Conservation (phyloP, 2,888 invertebrate species). For the Parnassius orleans region DNA sequence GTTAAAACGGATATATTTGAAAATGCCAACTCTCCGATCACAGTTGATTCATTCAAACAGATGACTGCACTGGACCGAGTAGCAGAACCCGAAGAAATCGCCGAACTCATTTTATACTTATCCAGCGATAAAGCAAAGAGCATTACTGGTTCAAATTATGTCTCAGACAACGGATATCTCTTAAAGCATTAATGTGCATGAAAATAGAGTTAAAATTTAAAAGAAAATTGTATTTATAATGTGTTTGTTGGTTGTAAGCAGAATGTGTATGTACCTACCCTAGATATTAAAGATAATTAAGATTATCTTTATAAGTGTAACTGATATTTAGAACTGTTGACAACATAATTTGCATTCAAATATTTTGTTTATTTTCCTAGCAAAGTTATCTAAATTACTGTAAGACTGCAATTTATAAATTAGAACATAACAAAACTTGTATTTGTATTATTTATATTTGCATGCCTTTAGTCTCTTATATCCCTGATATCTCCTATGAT, state of each 20-base stretch:
- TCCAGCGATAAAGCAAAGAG: constrained; percentile 43
- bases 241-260: too few relatives aligned
- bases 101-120: constrained; percentile 39
- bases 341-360: too few relatives aligned
- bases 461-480: too few relatives aligned
- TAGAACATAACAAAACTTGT: too few relatives aligned
- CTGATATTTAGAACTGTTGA: too few relatives aligned
- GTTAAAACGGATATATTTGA: constrained; percentile 70
- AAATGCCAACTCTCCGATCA: constrained; percentile 52
- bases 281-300: constrained; percentile 22
- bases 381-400: too few relatives aligned
- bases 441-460: too few relatives aligned
- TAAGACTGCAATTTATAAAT: too few relatives aligned
- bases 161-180: constrained; percentile 40
- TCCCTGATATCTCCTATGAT: too few relatives aligned
- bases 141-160: constrained; percentile 41
- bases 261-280: too few relatives aligned
- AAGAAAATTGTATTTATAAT: constrained; percentile 18
- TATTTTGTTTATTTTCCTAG: background rate
- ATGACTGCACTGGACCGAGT: constrained; percentile 30
- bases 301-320: too few relatives aligned
- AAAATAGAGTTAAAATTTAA: background rate
- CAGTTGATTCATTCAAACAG: constrained; percentile 10
- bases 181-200: background rate
- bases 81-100: constrained; percentile 36